Base-by-base conservation (phyloP, 2,888 invertebrate genomes). In the Ashinkailepas kermadecensis region DNA sequence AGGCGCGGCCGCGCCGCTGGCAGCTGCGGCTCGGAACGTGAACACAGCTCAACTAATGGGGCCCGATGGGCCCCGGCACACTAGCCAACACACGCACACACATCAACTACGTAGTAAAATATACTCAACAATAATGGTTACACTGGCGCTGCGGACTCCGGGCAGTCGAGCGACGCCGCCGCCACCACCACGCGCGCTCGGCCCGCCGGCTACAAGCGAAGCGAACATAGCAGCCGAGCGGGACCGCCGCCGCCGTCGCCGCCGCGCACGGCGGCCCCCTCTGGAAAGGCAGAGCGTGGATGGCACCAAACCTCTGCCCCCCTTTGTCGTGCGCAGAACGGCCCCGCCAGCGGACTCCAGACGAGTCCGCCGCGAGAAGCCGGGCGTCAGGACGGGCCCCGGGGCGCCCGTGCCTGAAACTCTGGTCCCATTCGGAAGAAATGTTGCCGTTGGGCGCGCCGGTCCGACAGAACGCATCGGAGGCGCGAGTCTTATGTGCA, bases 61-160 rank as follows among this genome's bases (percentile, higher is more conserved):
- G 39, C 65, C 65, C 70, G 70, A 15, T 15, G 39, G 70, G 25
- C 39, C 25, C 65, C 65, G 70, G 39, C 70, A 21, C 56, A 56
- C 54, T 21, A 56, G 21, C 74, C 74, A 39, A 74, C 74, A 13
- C 54, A 56, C 74, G 56, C 56, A 23, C 74, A 74, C 74, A 74
- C 74, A 74, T 56, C 74, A 74, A 74, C 74, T 74, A 74, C 56
- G 74, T 74, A 74, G 74, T 74, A 74, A 74, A 74, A 74, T 74
- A 74, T 54, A 74, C 74, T 74, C 74, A 74, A 74, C 74, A 74
- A 74, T n/a, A 74, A 74, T 74, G 74, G 74, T 74, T 74, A 74
- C 74, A 74, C 74, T 6, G 59, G 59, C 74, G 74, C 56, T 39
- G 62, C 18, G 39, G 39, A 13, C 15, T 25, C 12, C 7, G 15